Evolutionary conservation across 1,140 invertebrate species (phyloP).

Genomic region (Eciton burchellii): DNA sequence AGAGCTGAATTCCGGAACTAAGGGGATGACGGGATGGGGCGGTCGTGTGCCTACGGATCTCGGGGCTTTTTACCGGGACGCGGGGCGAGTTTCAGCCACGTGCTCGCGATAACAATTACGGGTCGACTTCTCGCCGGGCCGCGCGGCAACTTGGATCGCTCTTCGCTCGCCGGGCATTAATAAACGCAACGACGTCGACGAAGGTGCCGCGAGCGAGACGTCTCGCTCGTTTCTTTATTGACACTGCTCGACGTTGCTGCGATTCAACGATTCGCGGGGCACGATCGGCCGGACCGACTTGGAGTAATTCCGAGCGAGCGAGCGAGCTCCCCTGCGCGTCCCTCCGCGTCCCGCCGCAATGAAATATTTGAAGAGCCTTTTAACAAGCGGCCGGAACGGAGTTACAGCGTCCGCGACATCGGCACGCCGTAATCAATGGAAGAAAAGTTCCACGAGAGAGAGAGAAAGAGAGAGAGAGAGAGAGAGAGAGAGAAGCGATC

Average conservation of each 20-base stretch:
- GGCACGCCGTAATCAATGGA: constrained; percentile 62
- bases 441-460: constrained; percentile 57
- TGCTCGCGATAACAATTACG: constrained; percentile 59
- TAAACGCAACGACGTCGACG: no score
- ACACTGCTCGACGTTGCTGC: no score
- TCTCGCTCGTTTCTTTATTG: no score
- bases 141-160: neutral
- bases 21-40: no score
- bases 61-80: constrained; percentile 45
- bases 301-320: constrained; percentile 38
- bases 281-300: constrained; percentile 29
- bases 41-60: constrained; percentile 46
- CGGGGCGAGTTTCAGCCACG: constrained; percentile 49
- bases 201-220: no score
- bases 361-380: constrained; percentile 58
- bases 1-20: constrained; percentile 36
- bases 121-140: neutral
- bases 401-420: constrained; percentile 55
- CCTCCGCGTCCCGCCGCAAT: constrained; percentile 12
- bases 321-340: neutral
- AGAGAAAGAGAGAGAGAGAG: no score
- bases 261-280: no score
- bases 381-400: constrained; percentile 49
- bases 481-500: no score
- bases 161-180: no score